A percentile compares a stretch with the other conserved stretches of the same genome.
phyloP scores from a whole-genome alignment of 2,113 vertebrate genomes.

The Sander lucioperca region DNA sequence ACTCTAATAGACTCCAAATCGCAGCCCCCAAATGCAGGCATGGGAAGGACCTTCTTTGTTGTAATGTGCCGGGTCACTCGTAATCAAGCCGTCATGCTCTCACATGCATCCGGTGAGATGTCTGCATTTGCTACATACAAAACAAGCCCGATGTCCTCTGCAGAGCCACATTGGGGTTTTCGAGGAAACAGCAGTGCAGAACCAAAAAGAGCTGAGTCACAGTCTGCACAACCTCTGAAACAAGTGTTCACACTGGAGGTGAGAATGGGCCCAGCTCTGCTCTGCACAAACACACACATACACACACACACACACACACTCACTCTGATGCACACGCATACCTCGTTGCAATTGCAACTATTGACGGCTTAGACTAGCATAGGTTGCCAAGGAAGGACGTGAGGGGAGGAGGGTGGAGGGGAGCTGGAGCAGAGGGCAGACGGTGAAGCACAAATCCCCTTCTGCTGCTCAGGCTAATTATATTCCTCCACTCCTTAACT shows the following conservation, averaged over 20 bases:
- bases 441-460: constrained; percentile 82
- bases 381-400: constrained; percentile 34
- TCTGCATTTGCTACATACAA: constrained; percentile 28
- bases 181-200: constrained; percentile 21
- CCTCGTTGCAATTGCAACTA: constrained; percentile 45
- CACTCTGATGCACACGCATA: constrained; percentile 29
- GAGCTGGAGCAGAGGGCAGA: constrained; percentile 68
- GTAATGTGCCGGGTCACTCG: constrained; percentile 9
- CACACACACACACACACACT: constrained; percentile 29
- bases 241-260: constrained; percentile 49
- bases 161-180: constrained; percentile 53
- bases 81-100: constrained; percentile 31
- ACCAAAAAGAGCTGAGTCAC: constrained; percentile 70
- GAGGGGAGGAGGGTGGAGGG: constrained; percentile 36
- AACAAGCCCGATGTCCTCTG: constrained; percentile 46
- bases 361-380: constrained; percentile 41
- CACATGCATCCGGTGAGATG: constrained; percentile 31
- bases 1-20: constrained; percentile 46
- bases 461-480: constrained; percentile 83
- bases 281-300: constrained; percentile 26
- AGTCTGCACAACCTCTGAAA: constrained; percentile 55
- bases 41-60: constrained; percentile 26
- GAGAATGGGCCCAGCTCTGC: constrained; percentile 40
- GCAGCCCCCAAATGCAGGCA: constrained; percentile 24
- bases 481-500: constrained; percentile 74